Conservation (phyloP, 2,797 vertebrate species). For the Sebastes kiyomatsui region DNA sequence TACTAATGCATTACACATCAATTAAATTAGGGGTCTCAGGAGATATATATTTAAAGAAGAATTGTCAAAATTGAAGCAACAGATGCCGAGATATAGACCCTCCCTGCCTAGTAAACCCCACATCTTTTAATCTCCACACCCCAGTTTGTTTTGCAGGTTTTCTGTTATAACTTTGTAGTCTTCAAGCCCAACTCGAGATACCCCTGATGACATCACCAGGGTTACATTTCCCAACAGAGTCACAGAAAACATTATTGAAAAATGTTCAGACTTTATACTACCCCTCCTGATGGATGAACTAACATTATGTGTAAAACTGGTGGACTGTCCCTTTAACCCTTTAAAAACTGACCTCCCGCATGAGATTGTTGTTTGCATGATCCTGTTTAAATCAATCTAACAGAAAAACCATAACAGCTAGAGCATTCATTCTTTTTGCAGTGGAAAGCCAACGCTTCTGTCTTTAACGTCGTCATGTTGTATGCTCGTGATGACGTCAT, state of each 20-base stretch:
- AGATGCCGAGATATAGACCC: neutral
- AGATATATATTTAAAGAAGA: neutral
- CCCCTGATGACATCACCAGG: neutral
- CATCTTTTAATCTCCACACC: neutral
- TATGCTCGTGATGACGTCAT: too few species aligned
- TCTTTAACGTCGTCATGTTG: rapidly evolving
- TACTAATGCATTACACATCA: neutral
- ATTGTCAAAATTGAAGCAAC: neutral
- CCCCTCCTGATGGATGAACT: neutral
- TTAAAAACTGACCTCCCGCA: too few species aligned
- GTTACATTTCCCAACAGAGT: neutral
- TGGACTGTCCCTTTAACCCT: neutral
- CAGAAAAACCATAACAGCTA: too few species aligned
- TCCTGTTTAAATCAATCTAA: too few species aligned
- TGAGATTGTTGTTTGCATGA: too few species aligned
- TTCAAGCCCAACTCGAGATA: neutral
- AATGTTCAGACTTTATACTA: neutral
- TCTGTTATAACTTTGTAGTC: neutral
- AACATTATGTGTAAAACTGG: neutral
- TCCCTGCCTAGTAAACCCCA: too few species aligned
- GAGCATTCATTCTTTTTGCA: too few species aligned
- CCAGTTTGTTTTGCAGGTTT: neutral
- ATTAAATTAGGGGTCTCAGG: neutral
- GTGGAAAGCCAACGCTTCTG: too few species aligned
- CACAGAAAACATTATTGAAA: neutral